Evolutionary conservation across 2,888 invertebrate species (phyloP), one percentile per base, ranked within the genome.

Genomic region (Macrophya alboannulata): DNA sequence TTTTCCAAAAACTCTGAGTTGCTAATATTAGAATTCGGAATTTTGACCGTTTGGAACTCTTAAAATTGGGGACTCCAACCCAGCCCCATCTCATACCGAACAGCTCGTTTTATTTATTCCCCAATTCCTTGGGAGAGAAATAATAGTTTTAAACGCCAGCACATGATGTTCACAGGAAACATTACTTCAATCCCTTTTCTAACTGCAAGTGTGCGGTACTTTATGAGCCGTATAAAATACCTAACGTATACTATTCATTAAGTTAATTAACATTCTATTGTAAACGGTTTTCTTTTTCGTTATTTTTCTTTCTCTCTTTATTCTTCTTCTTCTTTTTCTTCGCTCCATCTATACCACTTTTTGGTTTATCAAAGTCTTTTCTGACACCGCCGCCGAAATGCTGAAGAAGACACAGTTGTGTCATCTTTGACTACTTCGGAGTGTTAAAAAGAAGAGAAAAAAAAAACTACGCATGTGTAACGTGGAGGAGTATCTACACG

Each of bases 141-240:
- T 72, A n/a, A 45, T 72, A 72, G 72, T 17, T 17, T 68, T 4
- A 17, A 68, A 31, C 17, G 3, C 37, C 68, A 31, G 68, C 68
- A 68, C 74, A 12, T 25, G 55, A 43, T 51, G n/a, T 77, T 17
- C 25, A 76, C 76, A 48, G 76, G 76, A 76, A 76, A 17, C 76
- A 76, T 51, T 51, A 76, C 51, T 76, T 51, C 48, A 51, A 76
- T 21, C 76, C 76, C 51, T 76, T 62, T 76, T 55, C 55, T 37
- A 31, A 77, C 68, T 37, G 68, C 55, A 51, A 55, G 72, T 74
- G 77, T 77, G 37, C 55, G n/a, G 55, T 55, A 77, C 43, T 77
- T 77, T 77, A 77, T 55, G 37, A 77, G 9, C 0, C 77, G 55
- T 77, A 55, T 77, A 77, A 77, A 77, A 77, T 77, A 77, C 31